Base-by-base conservation (phyloP, 2,888 invertebrate species). In the Thysanoteuthis rhombus region DNA sequence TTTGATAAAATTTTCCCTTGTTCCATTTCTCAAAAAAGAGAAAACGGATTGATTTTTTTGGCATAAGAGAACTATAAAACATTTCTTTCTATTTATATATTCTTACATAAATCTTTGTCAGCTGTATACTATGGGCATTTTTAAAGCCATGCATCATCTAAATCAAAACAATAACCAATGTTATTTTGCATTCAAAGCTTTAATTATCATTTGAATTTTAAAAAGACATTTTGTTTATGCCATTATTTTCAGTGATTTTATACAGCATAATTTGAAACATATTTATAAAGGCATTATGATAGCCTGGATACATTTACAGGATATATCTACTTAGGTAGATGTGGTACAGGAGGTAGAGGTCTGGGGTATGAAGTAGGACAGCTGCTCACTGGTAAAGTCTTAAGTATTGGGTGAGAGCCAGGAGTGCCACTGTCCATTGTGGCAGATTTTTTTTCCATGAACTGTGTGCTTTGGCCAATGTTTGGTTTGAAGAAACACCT, bases 321-420 rank as follows among this genome's bases (percentile, higher is more conserved):
- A 75, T 75, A 75, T 75, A 75, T 75, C 75, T 75, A 75, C 75
- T 42, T 92, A n/a, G 45, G 92, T 42, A 45, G n/a, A 45, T 92
- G 40, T 45, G 92, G 92, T 92, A 92, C 92, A 92, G 92, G n/a
- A 45, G 92, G 92, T 16, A 92, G 92, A 45, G 92, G 92, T 42
- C 45, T 92, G 92, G 92, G 92, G 42, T 40, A 42, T 40, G 92
- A 92, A 92, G 92, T n/a, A 45, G 45, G 45, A 42, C 92, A 45
- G 45, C 45, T 92, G 40, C 22, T 92, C 45, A 92, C n/a, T 92
- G 92, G 92, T 92, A 36, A 92, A 92, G 40, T 92, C 92, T 45
- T 45, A 92, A 45, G 92, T 28, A 45, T n/a, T 92, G 92, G 42
- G 36, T 75, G 75, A 36, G n/a, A 75, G 75, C n/a, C 28, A 28